These are phyloP conservation scores for Lasioglossum malachurum DNA, from an alignment of 2,888 invertebrate genomes.

Conservation along the genomic window DNA sequence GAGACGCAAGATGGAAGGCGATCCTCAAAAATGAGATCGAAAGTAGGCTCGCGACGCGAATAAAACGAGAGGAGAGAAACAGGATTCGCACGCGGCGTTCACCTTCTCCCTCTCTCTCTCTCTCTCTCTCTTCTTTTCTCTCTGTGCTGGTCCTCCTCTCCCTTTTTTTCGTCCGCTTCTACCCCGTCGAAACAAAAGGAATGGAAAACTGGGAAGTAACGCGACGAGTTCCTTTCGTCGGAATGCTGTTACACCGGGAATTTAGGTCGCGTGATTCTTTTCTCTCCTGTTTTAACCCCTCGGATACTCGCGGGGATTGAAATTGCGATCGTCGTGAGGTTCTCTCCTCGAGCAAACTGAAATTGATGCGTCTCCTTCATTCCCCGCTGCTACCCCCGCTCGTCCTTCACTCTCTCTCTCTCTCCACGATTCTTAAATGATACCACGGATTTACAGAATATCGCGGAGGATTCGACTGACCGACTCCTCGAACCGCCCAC, in stretches of 20 bases:
- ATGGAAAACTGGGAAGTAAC: conserved; percentile 10
- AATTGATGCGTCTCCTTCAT: background rate
- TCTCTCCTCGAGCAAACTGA: conserved; percentile 15
- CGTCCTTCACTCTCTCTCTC: background rate
- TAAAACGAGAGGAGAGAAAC: conserved; percentile 46
- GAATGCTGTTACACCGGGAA: conserved; percentile 31
- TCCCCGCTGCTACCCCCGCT: background rate
- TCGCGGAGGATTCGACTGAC: background rate
- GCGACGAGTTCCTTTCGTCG: conserved; percentile 17
- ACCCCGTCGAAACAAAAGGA: background rate
- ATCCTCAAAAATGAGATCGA: conserved; percentile 72
- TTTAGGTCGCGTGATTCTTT: conserved; percentile 51
- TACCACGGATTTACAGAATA: background rate
- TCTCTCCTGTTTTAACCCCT: conserved; percentile 28
- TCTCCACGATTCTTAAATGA: background rate
- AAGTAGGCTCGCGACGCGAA: conserved; percentile 63
- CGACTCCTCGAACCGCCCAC: background rate
- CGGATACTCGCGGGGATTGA: conserved; percentile 23
- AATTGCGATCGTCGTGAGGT: conserved; percentile 24
- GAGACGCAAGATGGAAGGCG: conserved; percentile 66
- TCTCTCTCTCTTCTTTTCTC: background rate
- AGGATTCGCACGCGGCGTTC: conserved; percentile 51
- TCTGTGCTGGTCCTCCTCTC: background rate
- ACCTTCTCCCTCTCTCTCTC: too few relatives aligned
- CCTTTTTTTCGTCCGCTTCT: background rate